Evolutionary conservation across 1,140 invertebrate species (phyloP), one percentile per base, ranked within the genome.

Genomic region (Nautilus pompilius): DNA sequence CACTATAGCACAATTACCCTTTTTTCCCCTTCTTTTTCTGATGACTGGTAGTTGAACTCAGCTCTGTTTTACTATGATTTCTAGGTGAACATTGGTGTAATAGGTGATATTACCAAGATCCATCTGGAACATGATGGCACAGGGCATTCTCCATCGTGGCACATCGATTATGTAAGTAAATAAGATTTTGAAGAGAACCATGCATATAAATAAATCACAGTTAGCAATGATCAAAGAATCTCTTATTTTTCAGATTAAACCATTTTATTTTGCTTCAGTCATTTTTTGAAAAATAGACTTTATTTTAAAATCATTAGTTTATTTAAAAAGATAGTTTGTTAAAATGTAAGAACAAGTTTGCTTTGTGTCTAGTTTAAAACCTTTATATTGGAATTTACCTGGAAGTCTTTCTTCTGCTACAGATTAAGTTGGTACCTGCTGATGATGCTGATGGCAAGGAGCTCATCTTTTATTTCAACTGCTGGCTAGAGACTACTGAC

Each of bases 401-500:
- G n/a, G n/a, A n/a, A n/a, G 32, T 34, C 8, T 8, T 17, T 5
- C 49, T 45, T 55, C 15, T 59, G 1, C 36, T 49, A 5, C 32
- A 71, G 70, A 41, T 74, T 8, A 67, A 65, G 29, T 32, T 72
- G 60, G n/a, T n/a, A n/a, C n/a, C n/a, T n/a, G 34, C 56, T 29
- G 63, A 70, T 33, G 26, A 48, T 8, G 59, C 56, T 41, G 70
- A 66, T 20, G 65, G 67, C 45, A 71, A 78, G 53, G 68, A 74
- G 49, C 57, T 67, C 8, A 59, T 68, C 20, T 70, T 79, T 55
- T 68, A 61, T 28, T 29, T 74, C 33, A 65, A 77, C 53, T 67
- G 72, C 13, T 82, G 80, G 80, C 63, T 82, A 3, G 65, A 69
- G 41, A 65, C 72, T 36, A 72, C 63, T 33, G 72, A 74, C 49